Conservation (phyloP, 2,797 vertebrate species). For the Etheostoma nigrum region DNA sequence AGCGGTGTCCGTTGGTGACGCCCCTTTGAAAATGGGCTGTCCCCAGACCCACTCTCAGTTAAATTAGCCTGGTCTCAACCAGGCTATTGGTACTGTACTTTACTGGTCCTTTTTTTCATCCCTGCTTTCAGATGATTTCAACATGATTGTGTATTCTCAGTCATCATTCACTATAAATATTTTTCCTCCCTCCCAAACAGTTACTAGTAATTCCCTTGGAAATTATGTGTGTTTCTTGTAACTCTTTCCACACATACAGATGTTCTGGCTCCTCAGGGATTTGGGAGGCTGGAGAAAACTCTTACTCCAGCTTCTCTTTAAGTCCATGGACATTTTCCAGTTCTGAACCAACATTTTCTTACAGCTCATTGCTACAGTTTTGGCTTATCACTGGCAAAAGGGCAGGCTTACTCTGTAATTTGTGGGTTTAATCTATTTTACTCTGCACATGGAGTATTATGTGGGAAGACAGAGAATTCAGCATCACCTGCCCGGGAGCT, state of each 20-base stretch:
- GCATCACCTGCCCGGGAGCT: slow-evolving; percentile 62
- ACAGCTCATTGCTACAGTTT: slow-evolving; percentile 41
- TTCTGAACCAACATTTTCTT: slow-evolving; percentile 28
- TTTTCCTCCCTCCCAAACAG: slow-evolving; percentile 28
- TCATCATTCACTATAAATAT: slow-evolving; percentile 7
- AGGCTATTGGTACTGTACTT: background rate
- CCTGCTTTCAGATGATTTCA: background rate
- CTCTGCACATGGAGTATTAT: slow-evolving; percentile 45
- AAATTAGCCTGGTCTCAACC: too few species aligned
- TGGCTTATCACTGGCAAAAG: slow-evolving; percentile 30
- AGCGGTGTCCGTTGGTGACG: too few species aligned
- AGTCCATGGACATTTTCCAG: slow-evolving; percentile 28
- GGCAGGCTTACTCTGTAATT: slow-evolving; percentile 37
- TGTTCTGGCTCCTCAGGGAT: slow-evolving; percentile 43
- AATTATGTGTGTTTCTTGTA: slow-evolving; percentile 44
- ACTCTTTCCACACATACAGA: slow-evolving; percentile 50
- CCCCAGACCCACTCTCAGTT: too few species aligned
- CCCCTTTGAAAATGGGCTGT: too few species aligned
- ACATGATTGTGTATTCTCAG: slow-evolving; percentile 11
- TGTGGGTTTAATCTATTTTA: slow-evolving; percentile 48
- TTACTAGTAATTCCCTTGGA: slow-evolving; percentile 13
- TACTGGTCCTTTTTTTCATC: background rate
- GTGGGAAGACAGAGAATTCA: slow-evolving; percentile 53
- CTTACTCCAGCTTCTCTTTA: slow-evolving; percentile 21
- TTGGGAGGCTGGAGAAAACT: slow-evolving; percentile 41